Evolutionary conservation across 1,140 invertebrate species (phyloP).

Genomic region (Zaprionus inermis): DNA sequence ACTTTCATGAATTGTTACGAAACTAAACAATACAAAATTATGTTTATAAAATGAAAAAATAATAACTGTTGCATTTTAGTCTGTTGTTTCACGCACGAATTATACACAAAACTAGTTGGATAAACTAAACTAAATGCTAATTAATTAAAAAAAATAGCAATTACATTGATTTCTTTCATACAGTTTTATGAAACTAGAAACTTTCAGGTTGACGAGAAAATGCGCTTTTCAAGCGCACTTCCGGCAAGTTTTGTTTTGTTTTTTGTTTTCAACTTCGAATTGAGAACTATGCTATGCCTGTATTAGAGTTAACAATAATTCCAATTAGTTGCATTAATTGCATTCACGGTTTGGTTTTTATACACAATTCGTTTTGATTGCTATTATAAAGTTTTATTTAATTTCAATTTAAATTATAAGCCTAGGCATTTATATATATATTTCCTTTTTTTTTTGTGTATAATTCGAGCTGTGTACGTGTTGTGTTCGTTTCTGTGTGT

Average conservation of each 20-base stretch:
- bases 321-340: slow-evolving; percentile 44
- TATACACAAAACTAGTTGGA: slow-evolving; percentile 69
- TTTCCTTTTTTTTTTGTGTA: slow-evolving; percentile 61
- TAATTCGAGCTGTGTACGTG: slow-evolving; percentile 68
- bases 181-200: slow-evolving; percentile 68
- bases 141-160: slow-evolving; percentile 49
- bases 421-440: slow-evolving; percentile 57
- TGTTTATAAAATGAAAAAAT: slow-evolving; percentile 30
- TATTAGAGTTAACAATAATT: slow-evolving; percentile 63
- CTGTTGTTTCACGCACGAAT: slow-evolving; percentile 65
- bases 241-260: slow-evolving; percentile 27
- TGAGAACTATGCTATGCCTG: slow-evolving; percentile 54
- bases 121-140: slow-evolving; percentile 61
- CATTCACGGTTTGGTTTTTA: slow-evolving; percentile 51
- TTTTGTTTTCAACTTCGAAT: slow-evolving; percentile 16
- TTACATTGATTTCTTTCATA: slow-evolving; percentile 60
- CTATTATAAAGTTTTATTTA: slow-evolving; percentile 59
- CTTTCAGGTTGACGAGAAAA: slow-evolving; percentile 49
- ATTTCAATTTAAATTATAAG: slow-evolving; percentile 74
- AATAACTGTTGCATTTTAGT: slow-evolving; percentile 52
- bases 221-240: slow-evolving; percentile 62
- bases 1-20: slow-evolving; percentile 10
- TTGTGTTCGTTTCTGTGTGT: slow-evolving; percentile 41
- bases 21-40: slow-evolving; percentile 75
- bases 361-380: slow-evolving; percentile 77